phyloP scores from a whole-genome alignment of 2,113 vertebrate species.

The Oncorhynchus kisutch region DNA sequence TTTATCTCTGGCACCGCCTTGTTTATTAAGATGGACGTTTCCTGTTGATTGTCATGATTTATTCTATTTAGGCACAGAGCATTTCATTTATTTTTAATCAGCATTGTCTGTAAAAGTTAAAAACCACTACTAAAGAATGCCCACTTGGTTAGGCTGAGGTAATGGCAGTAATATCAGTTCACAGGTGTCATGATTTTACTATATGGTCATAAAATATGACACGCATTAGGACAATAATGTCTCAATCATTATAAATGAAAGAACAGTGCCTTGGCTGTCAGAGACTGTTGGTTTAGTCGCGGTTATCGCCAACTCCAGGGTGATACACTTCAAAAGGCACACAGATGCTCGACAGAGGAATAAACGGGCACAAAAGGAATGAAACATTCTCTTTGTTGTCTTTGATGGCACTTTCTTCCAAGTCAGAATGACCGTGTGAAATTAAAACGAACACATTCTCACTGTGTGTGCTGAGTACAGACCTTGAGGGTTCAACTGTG shows the following conservation, averaged over 20 bases:
- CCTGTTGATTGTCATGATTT: slow-evolving; percentile 45
- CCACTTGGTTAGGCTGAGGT: slow-evolving; percentile 13
- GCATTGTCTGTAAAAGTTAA: slow-evolving; percentile 18
- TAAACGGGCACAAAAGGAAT: slow-evolving; percentile 48
- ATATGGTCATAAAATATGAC: slow-evolving; percentile 45
- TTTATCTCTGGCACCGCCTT: background rate
- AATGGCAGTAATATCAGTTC: slow-evolving; percentile 7
- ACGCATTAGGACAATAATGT: slow-evolving; percentile 57
- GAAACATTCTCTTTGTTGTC: slow-evolving; percentile 44
- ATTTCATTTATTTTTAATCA: slow-evolving; percentile 43
- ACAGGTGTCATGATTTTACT: slow-evolving; percentile 15
- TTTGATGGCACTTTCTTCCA: slow-evolving; percentile 41
- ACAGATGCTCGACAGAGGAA: slow-evolving; percentile 30
- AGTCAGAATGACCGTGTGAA: slow-evolving; percentile 49
- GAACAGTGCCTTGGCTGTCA: slow-evolving; percentile 37
- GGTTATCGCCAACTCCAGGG: slow-evolving; percentile 40
- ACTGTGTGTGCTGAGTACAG: background rate
- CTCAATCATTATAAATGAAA: slow-evolving; percentile 60
- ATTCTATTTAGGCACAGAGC: slow-evolving; percentile 5
- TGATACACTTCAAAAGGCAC: slow-evolving; percentile 48
- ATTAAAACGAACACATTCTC: slow-evolving; percentile 38
- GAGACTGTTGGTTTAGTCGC: slow-evolving; percentile 49
- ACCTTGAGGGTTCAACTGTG: slow-evolving; percentile 38
- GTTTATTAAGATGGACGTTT: background rate
- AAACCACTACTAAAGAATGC: slow-evolving; percentile 20